phyloP scores from a whole-genome alignment of 2,113 vertebrate species.

The Sylvietta virens region DNA sequence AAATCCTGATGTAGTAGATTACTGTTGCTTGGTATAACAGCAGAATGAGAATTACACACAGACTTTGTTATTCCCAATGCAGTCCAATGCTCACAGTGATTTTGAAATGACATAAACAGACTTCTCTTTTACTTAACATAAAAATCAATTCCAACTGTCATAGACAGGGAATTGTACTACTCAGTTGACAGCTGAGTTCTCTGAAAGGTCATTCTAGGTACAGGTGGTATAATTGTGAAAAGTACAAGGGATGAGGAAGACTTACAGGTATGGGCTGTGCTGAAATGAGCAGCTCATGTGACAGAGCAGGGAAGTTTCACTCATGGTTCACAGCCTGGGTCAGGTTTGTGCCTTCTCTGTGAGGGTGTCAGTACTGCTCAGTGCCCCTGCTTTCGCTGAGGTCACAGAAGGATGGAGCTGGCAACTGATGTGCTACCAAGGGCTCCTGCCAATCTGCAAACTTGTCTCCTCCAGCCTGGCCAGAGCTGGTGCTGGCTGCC shows the following conservation, averaged over 20 bases:
- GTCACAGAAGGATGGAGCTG: neutral
- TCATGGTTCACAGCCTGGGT: neutral
- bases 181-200: neutral
- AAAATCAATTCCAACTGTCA: neutral
- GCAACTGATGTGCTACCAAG: neutral
- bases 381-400: accelerated
- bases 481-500: neutral
- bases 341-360: neutral
- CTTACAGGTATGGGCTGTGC: neutral
- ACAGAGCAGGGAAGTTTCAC: neutral
- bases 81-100: conserved; percentile 73
- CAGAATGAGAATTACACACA: neutral
- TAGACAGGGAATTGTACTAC: neutral
- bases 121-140: neutral
- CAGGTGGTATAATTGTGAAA: neutral
- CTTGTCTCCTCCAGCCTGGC: neutral
- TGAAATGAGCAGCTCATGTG: neutral
- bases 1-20: neutral
- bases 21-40: neutral
- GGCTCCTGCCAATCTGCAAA: neutral
- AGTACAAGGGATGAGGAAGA: neutral
- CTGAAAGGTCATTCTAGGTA: neutral
- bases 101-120: conserved; percentile 35
- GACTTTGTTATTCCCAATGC: conserved; percentile 13
- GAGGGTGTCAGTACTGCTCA: neutral